Conservation (phyloP, 2,888 invertebrate genomes). For the Dorcus hopei region DNA sequence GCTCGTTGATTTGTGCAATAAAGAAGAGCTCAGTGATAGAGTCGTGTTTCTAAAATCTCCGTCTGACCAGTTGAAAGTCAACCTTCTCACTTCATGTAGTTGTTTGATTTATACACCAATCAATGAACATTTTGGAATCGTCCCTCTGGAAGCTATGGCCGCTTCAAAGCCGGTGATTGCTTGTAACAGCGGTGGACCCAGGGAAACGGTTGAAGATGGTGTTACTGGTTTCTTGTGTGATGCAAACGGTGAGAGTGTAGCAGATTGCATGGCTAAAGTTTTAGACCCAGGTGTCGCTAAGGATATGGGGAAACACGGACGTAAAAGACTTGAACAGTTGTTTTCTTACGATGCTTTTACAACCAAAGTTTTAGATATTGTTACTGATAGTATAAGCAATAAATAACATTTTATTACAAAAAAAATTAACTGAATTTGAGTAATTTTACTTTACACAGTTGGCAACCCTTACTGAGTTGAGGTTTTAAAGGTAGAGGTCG, state of each 20-base stretch:
- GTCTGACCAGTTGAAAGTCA: conserved; percentile 78
- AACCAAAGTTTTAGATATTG: conserved; percentile 22
- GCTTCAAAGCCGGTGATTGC: conserved; percentile 91
- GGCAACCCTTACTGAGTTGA: too few relatives aligned
- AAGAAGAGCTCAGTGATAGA: conserved; percentile 65
- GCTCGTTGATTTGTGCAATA: conserved; percentile 62
- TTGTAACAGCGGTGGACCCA: conserved; percentile 92
- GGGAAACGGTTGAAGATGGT: conserved; percentile 81
- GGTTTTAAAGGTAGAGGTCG: too few relatives aligned
- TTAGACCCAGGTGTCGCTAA: conserved; percentile 58
- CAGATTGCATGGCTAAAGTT: conserved; percentile 70
- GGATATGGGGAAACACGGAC: conserved; percentile 74
- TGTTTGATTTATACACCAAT: conserved; percentile 92
- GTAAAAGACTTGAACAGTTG: conserved; percentile 68
- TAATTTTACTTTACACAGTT: too few relatives aligned
- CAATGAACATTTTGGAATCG: conserved; percentile 98
- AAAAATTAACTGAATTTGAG: too few relatives aligned
- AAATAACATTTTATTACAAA: background rate
- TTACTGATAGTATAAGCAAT: conserved; percentile 12
- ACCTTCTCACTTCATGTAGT: conserved; percentile 69
- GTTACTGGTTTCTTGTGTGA: conserved; percentile 80
- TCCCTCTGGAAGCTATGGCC: conserved; percentile 98
- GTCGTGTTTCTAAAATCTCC: conserved; percentile 86
- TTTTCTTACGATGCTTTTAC: conserved; percentile 83
- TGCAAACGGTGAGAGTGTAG: conserved; percentile 67